Evolutionary conservation across 2,888 invertebrate species (phyloP), one percentile per base, ranked within the genome.

Genomic region (Leptinotarsa peninsularis): DNA sequence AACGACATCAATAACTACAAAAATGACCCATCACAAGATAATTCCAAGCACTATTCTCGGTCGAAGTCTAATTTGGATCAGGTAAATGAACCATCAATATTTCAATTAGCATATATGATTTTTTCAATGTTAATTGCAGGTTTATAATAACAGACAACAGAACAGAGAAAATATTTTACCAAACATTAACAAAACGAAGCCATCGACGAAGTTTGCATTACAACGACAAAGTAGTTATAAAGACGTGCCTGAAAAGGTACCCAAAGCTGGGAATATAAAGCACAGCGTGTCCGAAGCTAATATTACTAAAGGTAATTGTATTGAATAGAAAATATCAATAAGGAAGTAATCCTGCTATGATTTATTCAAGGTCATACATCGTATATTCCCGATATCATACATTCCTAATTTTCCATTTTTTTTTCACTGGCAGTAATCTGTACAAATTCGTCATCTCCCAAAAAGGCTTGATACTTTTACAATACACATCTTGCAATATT

Each of bases 11-110:
- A 87, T 76, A 86, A 86, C 78, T 84, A 84, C 73, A 82, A 83
- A 70, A 82, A 85, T 33, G 81, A 84, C 50, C 82, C 84, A 50
- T 82, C 83, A 4, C 82, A 84, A 21, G 79, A 81, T 49, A 81
- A 80, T 67, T 77, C 85, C 18, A 83, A 85, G 15, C 84, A 86
- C 56, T 88, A 88, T 82, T 85, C 87, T 18, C 83, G 88, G 63
- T 89, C 88, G 18, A 88, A 88, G 82, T 89, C 88, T 13, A 88
- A 89, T 82, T 82, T 88, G 68, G 89, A 89, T 78, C 88, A 88
- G 81, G 82, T 81, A 72, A 72, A n/a, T 50, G 17, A 1, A 43
- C 17, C 27, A 1, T 33, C 15, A 5, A 54, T 27, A 70, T 18
- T 70, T 56, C 5, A 43, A 27, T 58, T 23, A 27, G 2, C 7